Evolutionary conservation across 2,797 vertebrate species (phyloP).

Genomic region (Gobio occitaniae): DNA sequence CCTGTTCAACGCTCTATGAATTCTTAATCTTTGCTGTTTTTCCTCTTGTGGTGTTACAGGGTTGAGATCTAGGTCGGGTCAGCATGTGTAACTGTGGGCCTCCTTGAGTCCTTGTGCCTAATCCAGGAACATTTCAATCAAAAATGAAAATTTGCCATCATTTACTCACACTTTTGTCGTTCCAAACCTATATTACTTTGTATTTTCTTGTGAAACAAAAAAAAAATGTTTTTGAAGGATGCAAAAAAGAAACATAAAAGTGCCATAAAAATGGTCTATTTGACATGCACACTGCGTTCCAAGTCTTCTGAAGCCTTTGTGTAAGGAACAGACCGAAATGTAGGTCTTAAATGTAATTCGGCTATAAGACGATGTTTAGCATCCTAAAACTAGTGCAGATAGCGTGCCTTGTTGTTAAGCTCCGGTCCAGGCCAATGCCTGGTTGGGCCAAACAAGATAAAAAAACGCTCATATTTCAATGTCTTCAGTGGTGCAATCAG

Average conservation of each 20-base stretch:
- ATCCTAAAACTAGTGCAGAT: no score
- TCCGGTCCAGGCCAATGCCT: no score
- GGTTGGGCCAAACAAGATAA: no score
- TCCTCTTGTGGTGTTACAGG: conserved; percentile 17
- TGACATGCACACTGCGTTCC: background rate
- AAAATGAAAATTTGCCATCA: no score
- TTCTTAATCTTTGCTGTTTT: conserved; percentile 46
- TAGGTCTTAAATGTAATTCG: background rate
- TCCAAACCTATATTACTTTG: background rate
- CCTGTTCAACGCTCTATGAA: conserved; percentile 55
- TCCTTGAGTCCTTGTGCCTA: background rate
- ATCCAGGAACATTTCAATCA: background rate
- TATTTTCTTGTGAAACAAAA: background rate
- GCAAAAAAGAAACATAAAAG: background rate
- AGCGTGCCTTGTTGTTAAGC: no score
- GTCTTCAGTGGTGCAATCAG: no score
- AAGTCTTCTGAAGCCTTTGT: background rate
- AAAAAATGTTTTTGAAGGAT: background rate
- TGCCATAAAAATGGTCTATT: background rate
- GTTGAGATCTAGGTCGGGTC: conserved; percentile 5
- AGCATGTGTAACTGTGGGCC: background rate
- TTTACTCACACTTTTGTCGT: background rate
- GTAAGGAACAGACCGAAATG: background rate
- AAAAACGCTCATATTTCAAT: no score
- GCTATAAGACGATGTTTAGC: background rate